Percentiles rank a stretch among this genome's conserved stretches.
Evolutionary conservation across 2,797 vertebrate species (phyloP).

Genomic region (Champsocephalus gunnari): DNA sequence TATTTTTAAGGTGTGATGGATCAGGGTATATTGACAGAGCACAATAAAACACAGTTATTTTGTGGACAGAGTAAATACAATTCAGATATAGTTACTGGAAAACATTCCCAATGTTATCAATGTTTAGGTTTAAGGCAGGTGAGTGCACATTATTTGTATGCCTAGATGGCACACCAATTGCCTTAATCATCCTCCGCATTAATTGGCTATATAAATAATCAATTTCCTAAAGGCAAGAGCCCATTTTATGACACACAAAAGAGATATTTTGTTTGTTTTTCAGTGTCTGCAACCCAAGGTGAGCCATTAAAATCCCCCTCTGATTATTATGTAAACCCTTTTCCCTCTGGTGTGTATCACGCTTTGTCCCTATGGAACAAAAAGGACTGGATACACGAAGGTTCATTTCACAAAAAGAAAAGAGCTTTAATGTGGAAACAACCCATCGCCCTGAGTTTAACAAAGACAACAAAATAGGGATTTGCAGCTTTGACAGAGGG

Average conservation of each 20-base stretch:
- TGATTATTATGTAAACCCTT: conserved; percentile 73
- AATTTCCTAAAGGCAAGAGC: conserved; percentile 17
- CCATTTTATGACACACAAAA: conserved; percentile 54
- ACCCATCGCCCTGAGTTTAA: conserved; percentile 59
- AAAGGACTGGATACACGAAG: conserved; percentile 55
- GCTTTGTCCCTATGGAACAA: conserved; percentile 71
- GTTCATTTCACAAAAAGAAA: conserved; percentile 75
- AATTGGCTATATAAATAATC: conserved; percentile 61
- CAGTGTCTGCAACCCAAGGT: conserved; percentile 63
- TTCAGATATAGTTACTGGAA: neutral
- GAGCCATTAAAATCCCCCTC: conserved; percentile 60
- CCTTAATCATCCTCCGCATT: conserved; percentile 38
- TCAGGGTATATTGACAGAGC: conserved; percentile 4
- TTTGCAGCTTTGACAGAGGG: conserved; percentile 51
- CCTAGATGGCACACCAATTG: conserved; percentile 45
- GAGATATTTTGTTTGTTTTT: conserved; percentile 54
- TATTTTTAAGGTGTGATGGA: conserved; percentile 46
- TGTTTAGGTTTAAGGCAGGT: conserved; percentile 9
- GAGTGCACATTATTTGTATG: conserved; percentile 24
- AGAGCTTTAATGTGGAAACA: conserved; percentile 71
- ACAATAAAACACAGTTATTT: conserved; percentile 3
- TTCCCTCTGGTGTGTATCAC: conserved; percentile 54
- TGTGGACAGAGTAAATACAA: neutral
- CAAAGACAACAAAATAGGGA: conserved; percentile 39
- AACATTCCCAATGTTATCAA: conserved; percentile 12